Evolutionary conservation across 2,797 vertebrate genomes (phyloP).

Genomic region (Anguilla anguilla): DNA sequence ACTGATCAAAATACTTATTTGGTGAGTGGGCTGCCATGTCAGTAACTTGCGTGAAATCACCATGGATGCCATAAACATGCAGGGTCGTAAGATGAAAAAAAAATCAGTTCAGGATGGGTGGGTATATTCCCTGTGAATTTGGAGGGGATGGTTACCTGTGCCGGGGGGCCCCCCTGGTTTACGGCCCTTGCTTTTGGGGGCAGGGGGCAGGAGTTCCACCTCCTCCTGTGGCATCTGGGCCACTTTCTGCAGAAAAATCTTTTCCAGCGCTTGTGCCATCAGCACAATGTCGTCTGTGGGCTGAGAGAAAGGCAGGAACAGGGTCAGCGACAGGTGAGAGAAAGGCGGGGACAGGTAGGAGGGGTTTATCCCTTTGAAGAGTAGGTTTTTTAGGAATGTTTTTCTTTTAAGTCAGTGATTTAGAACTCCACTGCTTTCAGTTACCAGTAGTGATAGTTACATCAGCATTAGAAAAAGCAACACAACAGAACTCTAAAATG

Average conservation of each 20-base stretch:
- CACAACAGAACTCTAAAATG: too few relatives aligned
- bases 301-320: conserved; percentile 59
- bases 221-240: conserved; percentile 98
- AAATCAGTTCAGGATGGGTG: not conserved
- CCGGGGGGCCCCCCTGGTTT: conserved; percentile 71
- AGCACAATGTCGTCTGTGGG: conserved; percentile 97
- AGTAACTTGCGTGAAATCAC: not conserved
- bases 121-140: not conserved
- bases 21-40: not conserved
- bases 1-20: not conserved
- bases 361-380: not conserved
- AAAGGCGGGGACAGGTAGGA: not conserved
- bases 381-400: too few relatives aligned
- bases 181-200: conserved; percentile 91
- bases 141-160: conserved; percentile 51
- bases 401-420: too few relatives aligned
- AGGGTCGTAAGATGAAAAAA: not conserved
- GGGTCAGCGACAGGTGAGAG: not conserved
- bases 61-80: not conserved
- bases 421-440: too few relatives aligned
- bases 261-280: conserved; percentile 97
- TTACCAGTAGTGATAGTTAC: too few relatives aligned
- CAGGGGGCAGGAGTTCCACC: conserved; percentile 89
- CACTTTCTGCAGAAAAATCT: conserved; percentile 97
- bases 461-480: too few relatives aligned